phyloP scores from a whole-genome alignment of 2,888 invertebrate species.

The Lasioglossum morio region DNA sequence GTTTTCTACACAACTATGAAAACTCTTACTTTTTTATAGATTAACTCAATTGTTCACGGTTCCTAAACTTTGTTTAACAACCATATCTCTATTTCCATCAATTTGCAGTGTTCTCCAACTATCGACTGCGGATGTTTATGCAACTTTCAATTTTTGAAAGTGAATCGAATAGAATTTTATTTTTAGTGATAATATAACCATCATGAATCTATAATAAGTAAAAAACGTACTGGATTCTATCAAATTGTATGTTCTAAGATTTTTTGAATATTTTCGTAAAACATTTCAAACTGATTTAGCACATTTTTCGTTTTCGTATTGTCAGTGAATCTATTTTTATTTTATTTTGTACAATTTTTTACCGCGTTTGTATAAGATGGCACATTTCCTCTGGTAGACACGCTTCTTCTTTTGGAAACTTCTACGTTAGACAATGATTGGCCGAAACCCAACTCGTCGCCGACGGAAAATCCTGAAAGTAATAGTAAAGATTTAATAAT shows the following conservation, averaged over 20 bases:
- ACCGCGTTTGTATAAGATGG: conserved; percentile 74
- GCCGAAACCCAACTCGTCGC: conserved; percentile 94
- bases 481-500: background rate
- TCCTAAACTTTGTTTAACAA: background rate
- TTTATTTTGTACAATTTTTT: conserved; percentile 52
- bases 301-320: background rate
- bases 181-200: too few species aligned
- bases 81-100: background rate
- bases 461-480: conserved; percentile 92
- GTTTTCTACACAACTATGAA: background rate
- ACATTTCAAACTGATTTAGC: background rate
- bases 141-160: too few species aligned
- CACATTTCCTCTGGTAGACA: conserved; percentile 80
- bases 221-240: too few species aligned
- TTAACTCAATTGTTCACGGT: background rate
- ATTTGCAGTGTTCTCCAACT: background rate
- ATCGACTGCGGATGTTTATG: background rate
- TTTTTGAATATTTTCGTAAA: too few species aligned
- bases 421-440: conserved; percentile 93
- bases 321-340: background rate
- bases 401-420: conserved; percentile 89
- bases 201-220: too few species aligned
- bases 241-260: too few species aligned
- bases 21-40: background rate
- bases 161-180: too few species aligned